Evolutionary conservation across 2,113 vertebrate genomes (phyloP).

Genomic region (Paracanthobrama guichenoti): DNA sequence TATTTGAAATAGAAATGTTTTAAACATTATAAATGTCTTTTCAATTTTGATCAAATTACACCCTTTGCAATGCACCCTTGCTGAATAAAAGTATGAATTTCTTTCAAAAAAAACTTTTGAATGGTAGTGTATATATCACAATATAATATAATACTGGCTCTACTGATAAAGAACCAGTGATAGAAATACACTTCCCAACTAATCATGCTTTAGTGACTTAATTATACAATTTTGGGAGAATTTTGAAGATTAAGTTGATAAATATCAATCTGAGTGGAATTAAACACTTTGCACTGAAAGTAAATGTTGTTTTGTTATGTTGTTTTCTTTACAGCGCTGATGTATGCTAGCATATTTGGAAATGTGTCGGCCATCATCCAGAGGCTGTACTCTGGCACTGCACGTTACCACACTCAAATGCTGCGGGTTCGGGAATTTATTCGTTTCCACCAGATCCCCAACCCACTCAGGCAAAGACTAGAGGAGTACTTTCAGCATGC

Average conservation of each 20-base stretch:
- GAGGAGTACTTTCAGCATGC: conserved; percentile 81
- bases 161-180: background rate
- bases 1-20: no score
- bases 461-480: conserved; percentile 76
- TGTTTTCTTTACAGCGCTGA: conserved; percentile 71
- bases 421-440: conserved; percentile 80
- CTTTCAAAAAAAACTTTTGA: no score
- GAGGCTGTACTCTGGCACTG: conserved; percentile 81
- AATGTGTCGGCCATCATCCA: conserved; percentile 85
- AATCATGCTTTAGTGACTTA: no score
- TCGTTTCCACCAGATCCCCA: conserved; percentile 82
- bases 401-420: conserved; percentile 83
- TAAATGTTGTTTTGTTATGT: background rate
- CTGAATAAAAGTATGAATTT: no score
- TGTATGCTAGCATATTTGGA: conserved; percentile 87
- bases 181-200: background rate
- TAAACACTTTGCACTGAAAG: background rate
- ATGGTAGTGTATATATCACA: no score
- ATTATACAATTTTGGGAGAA: background rate
- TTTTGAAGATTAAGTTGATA: background rate
- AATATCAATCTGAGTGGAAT: background rate
- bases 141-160: background rate
- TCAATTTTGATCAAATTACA: no score
- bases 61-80: no score
- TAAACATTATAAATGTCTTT: no score